Base-by-base conservation (phyloP, 35 echinoderm and acorn worm species). In the Eucidaris tribuloides region DNA sequence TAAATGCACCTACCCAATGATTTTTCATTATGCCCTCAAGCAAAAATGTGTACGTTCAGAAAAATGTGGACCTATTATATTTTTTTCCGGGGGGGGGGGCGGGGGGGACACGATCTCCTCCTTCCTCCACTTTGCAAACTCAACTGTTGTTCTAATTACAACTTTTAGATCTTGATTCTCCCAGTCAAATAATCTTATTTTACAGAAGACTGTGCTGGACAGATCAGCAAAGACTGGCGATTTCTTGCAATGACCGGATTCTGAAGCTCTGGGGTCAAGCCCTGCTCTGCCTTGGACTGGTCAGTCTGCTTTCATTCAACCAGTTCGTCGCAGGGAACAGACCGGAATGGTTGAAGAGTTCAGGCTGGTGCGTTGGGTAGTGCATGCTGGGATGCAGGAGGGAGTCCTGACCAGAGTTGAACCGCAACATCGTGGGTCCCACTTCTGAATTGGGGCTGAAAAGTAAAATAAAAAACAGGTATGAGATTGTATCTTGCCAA, bases 361-460 rank as follows among this genome's bases (percentile, higher is more conserved):
- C 61, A 32, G 61, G 61, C 22, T 64, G 61, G 61, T 64, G 61
- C 28, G 61, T 64, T 11, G 61, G 61, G 61, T 64, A 64, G 27
- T 64, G 61, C 61, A 64, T 64, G 61, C 61, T 64, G 22, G 61
- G 61, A 64, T 64, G 61, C 9, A 64, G 61, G 7, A 64, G 19
- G 27, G 61, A 64, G 37, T 64, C 61, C 28, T 64, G 61, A 19
- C 61, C 61, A 28, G 61, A 64, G 24, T 64, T 64, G 27, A 64
- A 64, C 28, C 61, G 61, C 5, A 64, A 34, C 61, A 64, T 64
- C 29, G 61, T 64, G 13, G 61, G 19, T 11, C 61, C 37, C 9
- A 32, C 30, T 32, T 64, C 61, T 34, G 37, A 64, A 5, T 64
- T 34, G 4, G 61, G 61, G 37, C 61, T 64, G 29, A 63, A 62